Percentiles rank a stretch among this genome's conserved stretches.
These are phyloP conservation scores for Pachyseris speciosa DNA, from an alignment of 64 coral and sea anemone genomes.

Conservation along the genomic window DNA sequence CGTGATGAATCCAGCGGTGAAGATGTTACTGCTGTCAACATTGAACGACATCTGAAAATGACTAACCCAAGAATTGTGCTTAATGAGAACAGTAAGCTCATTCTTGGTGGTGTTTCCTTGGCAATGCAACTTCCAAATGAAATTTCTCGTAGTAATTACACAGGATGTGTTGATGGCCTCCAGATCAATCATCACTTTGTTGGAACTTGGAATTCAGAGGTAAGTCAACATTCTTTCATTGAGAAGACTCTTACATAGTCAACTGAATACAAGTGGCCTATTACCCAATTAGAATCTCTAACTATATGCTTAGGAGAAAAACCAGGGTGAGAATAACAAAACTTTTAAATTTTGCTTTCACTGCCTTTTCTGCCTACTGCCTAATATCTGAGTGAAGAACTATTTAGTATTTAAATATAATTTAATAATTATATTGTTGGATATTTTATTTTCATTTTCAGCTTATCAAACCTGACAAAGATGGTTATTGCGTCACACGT, in stretches of 20 bases:
- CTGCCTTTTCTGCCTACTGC: no score
- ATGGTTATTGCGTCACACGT: not conserved
- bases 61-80: constrained; percentile 25
- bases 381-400: no score
- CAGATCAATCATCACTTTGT: constrained; percentile 52
- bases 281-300: no score
- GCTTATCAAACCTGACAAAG: not conserved
- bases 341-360: no score
- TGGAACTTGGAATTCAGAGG: constrained; percentile 63
- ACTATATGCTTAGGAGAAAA: no score
- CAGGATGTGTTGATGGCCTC: constrained; percentile 52
- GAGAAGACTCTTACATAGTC: not conserved
- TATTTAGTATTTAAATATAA: no score
- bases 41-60: not conserved
- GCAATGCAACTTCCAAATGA: constrained; percentile 12
- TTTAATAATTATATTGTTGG: not conserved
- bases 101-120: constrained; percentile 54
- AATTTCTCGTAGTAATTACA: not conserved
- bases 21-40: not conserved
- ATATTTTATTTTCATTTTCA: not conserved
- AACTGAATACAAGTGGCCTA: no score
- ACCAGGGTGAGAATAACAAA: no score
- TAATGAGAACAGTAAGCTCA: constrained; percentile 13
- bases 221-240: not conserved
- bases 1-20: not conserved